phyloP scores from a whole-genome alignment of 1,140 invertebrate species.

The Rhyzopertha dominica region DNA sequence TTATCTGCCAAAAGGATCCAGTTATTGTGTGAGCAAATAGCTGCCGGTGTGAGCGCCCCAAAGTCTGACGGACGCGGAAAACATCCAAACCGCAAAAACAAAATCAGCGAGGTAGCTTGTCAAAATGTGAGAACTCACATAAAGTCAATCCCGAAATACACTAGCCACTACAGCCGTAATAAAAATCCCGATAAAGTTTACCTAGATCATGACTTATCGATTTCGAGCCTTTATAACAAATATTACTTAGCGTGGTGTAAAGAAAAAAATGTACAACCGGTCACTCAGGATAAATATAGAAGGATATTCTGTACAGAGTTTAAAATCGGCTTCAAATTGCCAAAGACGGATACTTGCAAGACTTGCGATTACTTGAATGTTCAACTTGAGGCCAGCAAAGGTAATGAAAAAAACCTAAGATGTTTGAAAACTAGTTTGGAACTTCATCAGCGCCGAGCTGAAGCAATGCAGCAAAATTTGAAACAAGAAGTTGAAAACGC shows the following conservation, averaged over 20 bases:
- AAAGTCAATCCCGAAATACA: slow-evolving; percentile 14
- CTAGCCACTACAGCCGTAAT: slow-evolving; percentile 14
- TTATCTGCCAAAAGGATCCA: too few relatives aligned
- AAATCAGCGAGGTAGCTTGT: too few relatives aligned
- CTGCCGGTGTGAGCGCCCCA: too few relatives aligned
- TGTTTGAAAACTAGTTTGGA: slow-evolving; percentile 1
- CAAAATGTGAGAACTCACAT: too few relatives aligned
- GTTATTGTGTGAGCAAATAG: too few relatives aligned
- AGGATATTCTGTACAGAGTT: slow-evolving; percentile 9
- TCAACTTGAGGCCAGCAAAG: slow-evolving; percentile 4
- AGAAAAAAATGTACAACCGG: slow-evolving; percentile 6
- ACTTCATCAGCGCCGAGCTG: slow-evolving; percentile 11
- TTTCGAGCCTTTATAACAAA: slow-evolving; percentile 9
- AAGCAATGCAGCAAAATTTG: slow-evolving; percentile 9
- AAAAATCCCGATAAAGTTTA: slow-evolving; percentile 14
- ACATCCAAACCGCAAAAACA: too few relatives aligned
- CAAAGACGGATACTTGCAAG: slow-evolving; percentile 12
- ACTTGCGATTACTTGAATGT: slow-evolving; percentile 9
- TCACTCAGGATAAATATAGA: slow-evolving; percentile 10
- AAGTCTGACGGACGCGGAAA: too few relatives aligned
- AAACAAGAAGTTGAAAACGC: slow-evolving; percentile 12
- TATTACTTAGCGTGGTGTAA: slow-evolving; percentile 10
- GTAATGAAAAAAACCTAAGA: neutral
- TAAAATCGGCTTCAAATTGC: slow-evolving; percentile 17
- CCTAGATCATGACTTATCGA: slow-evolving; percentile 12